phyloP scores from a whole-genome alignment of 2,113 vertebrate genomes.

The Bos javanicus region DNA sequence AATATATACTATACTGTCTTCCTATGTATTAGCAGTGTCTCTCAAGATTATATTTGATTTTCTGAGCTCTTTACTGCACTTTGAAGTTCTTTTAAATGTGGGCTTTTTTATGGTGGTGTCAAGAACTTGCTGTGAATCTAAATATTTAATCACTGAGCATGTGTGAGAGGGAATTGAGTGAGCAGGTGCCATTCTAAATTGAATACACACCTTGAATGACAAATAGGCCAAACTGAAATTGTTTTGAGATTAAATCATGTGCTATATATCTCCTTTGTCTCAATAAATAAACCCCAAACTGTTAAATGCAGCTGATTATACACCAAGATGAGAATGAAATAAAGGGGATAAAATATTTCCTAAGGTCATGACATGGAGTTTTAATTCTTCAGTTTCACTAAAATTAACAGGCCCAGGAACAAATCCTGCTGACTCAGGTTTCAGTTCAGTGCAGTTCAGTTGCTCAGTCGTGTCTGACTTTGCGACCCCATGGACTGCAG shows the following conservation, averaged over 20 bases:
- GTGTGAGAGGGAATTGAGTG: slow-evolving; percentile 39
- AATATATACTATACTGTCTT: slow-evolving; percentile 24
- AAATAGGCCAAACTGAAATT: slow-evolving; percentile 15
- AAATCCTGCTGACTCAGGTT: slow-evolving; percentile 23
- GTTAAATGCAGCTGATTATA: slow-evolving; percentile 5
- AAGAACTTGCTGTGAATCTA: slow-evolving; percentile 13
- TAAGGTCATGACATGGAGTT: neutral
- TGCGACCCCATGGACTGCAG: neutral
- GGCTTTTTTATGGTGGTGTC: slow-evolving; percentile 27
- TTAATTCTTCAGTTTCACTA: neutral
- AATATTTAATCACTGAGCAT: slow-evolving; percentile 21
- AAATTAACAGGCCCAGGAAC: slow-evolving; percentile 20
- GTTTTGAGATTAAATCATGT: slow-evolving; percentile 44
- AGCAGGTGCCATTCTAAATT: neutral
- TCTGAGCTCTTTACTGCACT: slow-evolving; percentile 22
- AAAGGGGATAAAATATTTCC: slow-evolving; percentile 20
- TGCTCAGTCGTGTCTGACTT: fast-evolving
- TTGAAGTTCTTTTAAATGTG: slow-evolving; percentile 23
- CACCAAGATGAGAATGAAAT: neutral
- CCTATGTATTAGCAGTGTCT: neutral
- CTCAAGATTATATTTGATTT: slow-evolving; percentile 50
- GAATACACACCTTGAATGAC: neutral
- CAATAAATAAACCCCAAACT: slow-evolving; percentile 25
- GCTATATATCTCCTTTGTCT: slow-evolving; percentile 40
- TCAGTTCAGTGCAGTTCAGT: neutral